These are phyloP conservation scores for Lepidurus apus DNA, from an alignment of 1,140 invertebrate species.

Conservation along the genomic window DNA sequence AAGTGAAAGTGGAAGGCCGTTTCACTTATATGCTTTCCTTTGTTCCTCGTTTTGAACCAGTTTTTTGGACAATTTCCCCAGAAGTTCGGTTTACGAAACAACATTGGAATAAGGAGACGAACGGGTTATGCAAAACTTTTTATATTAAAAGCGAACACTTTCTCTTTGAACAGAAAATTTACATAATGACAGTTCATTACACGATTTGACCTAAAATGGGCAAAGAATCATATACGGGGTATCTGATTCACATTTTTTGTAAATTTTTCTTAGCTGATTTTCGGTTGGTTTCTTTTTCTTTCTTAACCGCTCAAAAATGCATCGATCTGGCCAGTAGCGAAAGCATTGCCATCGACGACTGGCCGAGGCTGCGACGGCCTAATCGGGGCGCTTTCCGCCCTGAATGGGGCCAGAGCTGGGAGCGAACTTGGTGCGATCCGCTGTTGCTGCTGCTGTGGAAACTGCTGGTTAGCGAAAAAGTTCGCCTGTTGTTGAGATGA, in stretches of 20 bases:
- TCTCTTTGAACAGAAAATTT: too few species aligned
- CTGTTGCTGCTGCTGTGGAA: conserved; percentile 33
- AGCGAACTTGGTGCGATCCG: conserved; percentile 27
- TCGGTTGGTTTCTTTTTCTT: not conserved
- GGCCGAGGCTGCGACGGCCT: conserved; percentile 29
- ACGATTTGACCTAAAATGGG: too few species aligned
- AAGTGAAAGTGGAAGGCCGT: too few species aligned
- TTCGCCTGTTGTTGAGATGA: conserved; percentile 4
- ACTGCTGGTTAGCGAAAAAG: conserved; percentile 31
- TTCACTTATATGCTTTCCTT: too few species aligned
- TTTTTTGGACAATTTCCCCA: too few species aligned
- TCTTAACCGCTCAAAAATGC: conserved; percentile 60
- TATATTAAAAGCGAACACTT: too few species aligned
- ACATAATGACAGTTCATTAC: too few species aligned
- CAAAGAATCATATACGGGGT: not conserved
- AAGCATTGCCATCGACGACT: conserved; percentile 32
- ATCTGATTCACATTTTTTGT: not conserved
- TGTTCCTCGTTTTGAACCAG: too few species aligned
- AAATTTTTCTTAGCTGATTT: not conserved
- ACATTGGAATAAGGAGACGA: too few species aligned
- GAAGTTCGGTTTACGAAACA: too few species aligned
- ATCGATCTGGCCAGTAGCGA: conserved; percentile 64
- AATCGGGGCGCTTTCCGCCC: conserved; percentile 39
- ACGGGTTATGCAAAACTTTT: too few species aligned
- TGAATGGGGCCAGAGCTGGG: conserved; percentile 38